phyloP scores from a whole-genome alignment of 2,888 invertebrate genomes.

The Morpho helenor region DNA sequence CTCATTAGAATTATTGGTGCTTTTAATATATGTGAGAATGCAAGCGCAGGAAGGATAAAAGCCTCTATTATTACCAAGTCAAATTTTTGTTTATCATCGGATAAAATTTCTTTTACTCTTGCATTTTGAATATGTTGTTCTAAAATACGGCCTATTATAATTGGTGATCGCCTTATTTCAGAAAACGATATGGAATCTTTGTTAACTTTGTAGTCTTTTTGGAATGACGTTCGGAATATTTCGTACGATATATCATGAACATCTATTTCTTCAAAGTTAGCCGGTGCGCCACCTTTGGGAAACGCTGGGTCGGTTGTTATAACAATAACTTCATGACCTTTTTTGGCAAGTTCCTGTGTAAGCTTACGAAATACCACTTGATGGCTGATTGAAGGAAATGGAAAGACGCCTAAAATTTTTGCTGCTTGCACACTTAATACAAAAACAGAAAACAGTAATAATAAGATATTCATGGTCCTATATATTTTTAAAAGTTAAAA shows the following conservation, averaged over 20 bases:
- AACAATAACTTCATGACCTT: slow-evolving; percentile 53
- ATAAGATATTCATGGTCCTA: background rate
- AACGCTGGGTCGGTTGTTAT: slow-evolving; percentile 45
- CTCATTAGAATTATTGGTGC: slow-evolving; percentile 38
- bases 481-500: background rate
- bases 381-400: slow-evolving; percentile 51
- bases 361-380: slow-evolving; percentile 39
- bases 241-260: slow-evolving; percentile 44
- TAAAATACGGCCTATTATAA: slow-evolving; percentile 4
- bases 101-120: slow-evolving; percentile 23
- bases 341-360: slow-evolving; percentile 40
- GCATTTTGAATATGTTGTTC: slow-evolving; percentile 24
- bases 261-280: slow-evolving; percentile 46
- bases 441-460: slow-evolving; percentile 1
- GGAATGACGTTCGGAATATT: slow-evolving; percentile 21
- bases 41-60: slow-evolving; percentile 29
- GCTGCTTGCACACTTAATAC: slow-evolving; percentile 23
- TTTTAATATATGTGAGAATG: slow-evolving; percentile 41
- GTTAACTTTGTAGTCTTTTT: slow-evolving; percentile 13
- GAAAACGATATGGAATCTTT: background rate
- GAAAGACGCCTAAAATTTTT: slow-evolving; percentile 45
- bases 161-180: background rate
- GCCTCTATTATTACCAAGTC: slow-evolving; percentile 46
- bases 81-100: slow-evolving; percentile 28
- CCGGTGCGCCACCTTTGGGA: slow-evolving; percentile 38